phyloP scores from a whole-genome alignment of 2,797 vertebrate genomes.

The Gymnocypris eckloni region DNA sequence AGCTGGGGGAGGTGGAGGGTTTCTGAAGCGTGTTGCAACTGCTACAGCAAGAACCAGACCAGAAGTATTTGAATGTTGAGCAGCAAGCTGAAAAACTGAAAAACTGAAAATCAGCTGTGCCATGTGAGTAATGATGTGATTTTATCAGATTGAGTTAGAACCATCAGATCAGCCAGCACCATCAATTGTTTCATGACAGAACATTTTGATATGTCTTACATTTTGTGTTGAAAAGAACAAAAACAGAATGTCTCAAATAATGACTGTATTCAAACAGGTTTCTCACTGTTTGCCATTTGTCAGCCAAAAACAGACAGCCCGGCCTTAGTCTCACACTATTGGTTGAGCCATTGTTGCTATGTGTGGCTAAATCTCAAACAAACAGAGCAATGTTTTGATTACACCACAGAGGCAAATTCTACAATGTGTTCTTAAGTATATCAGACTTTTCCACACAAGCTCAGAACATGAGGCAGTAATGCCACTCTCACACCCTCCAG shows the following conservation, averaged over 20 bases:
- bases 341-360: background rate
- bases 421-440: background rate
- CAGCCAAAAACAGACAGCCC: background rate
- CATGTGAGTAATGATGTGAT: background rate
- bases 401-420: conserved; percentile 65
- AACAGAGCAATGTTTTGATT: conserved; percentile 49
- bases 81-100: background rate
- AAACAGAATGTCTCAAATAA: background rate
- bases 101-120: background rate
- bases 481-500: conserved; percentile 61
- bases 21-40: background rate
- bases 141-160: background rate
- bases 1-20: background rate
- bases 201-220: background rate
- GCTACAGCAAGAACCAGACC: background rate
- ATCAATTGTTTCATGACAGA: background rate
- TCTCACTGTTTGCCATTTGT: background rate
- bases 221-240: background rate
- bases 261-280: background rate
- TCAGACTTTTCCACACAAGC: conserved; percentile 53
- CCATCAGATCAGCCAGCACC: background rate
- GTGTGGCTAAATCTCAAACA: background rate
- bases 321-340: background rate
- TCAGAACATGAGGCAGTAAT: conserved; percentile 69
- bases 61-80: background rate